Evolutionary conservation across 2,888 invertebrate genomes (phyloP).

Genomic region (Torymus aiolomorphi): DNA sequence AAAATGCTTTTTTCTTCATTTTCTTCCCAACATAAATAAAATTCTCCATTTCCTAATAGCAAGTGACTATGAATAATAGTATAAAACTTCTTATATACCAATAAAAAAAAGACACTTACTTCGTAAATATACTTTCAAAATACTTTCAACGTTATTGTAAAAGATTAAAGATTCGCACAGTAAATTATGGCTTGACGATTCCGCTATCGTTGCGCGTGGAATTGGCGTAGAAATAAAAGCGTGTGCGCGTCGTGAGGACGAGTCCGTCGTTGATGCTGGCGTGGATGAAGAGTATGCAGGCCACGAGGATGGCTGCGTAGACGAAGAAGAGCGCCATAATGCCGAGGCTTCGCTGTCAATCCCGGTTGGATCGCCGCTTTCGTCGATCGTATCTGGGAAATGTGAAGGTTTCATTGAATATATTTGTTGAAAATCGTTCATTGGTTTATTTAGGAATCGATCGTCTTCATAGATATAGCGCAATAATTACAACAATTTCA

Average conservation of each 20-base stretch:
- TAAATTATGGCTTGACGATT: not conserved
- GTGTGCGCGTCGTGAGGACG: conserved; percentile 70
- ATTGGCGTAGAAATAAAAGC: conserved; percentile 6
- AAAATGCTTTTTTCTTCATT: too few species aligned
- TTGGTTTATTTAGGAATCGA: too few species aligned
- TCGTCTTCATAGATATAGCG: too few species aligned
- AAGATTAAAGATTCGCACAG: too few species aligned
- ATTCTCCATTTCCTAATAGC: too few species aligned
- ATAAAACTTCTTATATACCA: too few species aligned
- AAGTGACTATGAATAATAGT: too few species aligned
- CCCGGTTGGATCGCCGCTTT: conserved; percentile 68
- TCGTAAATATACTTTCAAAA: not conserved
- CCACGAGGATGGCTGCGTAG: conserved; percentile 78
- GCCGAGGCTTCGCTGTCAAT: conserved; percentile 80
- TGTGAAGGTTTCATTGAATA: too few species aligned
- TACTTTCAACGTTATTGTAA: not conserved
- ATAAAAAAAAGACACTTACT: not conserved
- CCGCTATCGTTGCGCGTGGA: conserved; percentile 11
- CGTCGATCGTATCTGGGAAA: conserved; percentile 66
- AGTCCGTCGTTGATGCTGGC: conserved; percentile 79
- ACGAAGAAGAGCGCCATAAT: conserved; percentile 79
- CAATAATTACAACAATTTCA: too few species aligned
- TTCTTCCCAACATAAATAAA: too few species aligned
- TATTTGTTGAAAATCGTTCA: too few species aligned
- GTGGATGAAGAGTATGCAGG: conserved; percentile 78